phyloP scores from a whole-genome alignment of 1,140 invertebrate genomes.

The Drosophila sechellia region DNA sequence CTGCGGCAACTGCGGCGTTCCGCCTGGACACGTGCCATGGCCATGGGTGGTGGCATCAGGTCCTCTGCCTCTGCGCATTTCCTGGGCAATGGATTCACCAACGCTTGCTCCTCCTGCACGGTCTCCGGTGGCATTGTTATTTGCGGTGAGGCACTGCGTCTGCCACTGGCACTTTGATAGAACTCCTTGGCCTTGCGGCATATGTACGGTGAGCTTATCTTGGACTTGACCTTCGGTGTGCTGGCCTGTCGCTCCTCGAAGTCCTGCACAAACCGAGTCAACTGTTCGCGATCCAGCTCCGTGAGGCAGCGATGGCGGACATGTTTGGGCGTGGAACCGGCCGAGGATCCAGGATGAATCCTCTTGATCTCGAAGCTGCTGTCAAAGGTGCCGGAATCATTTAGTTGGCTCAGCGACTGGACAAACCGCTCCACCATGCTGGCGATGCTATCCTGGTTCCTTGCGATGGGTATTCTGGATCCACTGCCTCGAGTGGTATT shows the following conservation, averaged over 20 bases:
- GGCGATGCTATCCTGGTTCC: conserved; percentile 35
- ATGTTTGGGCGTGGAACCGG: conserved; percentile 16
- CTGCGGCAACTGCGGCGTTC: conserved; percentile 75
- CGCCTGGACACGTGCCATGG: conserved; percentile 62
- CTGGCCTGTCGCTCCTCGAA: conserved; percentile 70
- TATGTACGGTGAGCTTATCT: conserved; percentile 57
- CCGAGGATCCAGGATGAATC: conserved; percentile 49
- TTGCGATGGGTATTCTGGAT: conserved; percentile 21
- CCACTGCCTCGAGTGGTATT: conserved; percentile 6
- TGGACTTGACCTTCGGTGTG: conserved; percentile 58
- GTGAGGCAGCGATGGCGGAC: conserved; percentile 68
- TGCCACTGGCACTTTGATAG: conserved; percentile 65
- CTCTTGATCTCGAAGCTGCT: conserved; percentile 81
- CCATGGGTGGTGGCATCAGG: conserved; percentile 66
- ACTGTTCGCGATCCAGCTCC: conserved; percentile 75
- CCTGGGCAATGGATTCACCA: conserved; percentile 5
- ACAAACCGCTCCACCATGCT: conserved; percentile 78
- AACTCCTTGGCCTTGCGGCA: conserved; percentile 73
- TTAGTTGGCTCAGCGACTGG: conserved; percentile 72
- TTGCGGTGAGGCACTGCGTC: conserved; percentile 75
- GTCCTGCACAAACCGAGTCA: conserved; percentile 67
- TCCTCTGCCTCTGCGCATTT: conserved; percentile 69
- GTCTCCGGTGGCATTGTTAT: conserved; percentile 20
- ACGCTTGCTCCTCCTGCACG: conserved; percentile 16
- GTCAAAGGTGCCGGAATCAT: conserved; percentile 80